These are phyloP conservation scores for Dynastes maya DNA, from an alignment of 2,888 invertebrate species.

Conservation along the genomic window DNA sequence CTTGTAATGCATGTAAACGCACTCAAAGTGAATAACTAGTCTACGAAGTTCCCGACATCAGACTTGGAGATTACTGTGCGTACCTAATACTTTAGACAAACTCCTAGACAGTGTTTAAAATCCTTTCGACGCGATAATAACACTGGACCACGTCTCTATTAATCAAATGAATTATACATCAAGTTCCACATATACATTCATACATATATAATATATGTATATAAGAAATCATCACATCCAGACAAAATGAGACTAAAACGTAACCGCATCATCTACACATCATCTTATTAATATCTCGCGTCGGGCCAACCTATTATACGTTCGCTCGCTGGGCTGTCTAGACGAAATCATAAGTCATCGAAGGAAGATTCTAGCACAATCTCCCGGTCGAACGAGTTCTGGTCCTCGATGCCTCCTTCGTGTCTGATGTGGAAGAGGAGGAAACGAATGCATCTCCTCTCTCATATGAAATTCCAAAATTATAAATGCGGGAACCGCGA, in stretches of 20 bases:
- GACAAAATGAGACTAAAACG: constrained; percentile 32
- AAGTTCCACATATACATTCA: neutral
- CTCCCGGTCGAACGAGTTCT: constrained; percentile 21
- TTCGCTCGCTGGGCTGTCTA: constrained; percentile 30
- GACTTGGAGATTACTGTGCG: no score
- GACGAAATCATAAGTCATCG: constrained; percentile 41
- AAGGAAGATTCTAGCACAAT: constrained; percentile 32
- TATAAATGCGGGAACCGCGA: constrained; percentile 43
- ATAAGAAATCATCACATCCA: constrained; percentile 32
- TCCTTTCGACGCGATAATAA: neutral
- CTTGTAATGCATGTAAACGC: no score
- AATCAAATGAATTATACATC: neutral
- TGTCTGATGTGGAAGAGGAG: neutral
- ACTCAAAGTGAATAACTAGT: no score
- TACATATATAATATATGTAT: neutral
- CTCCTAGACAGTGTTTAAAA: no score
- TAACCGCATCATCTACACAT: constrained; percentile 16
- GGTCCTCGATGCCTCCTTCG: constrained; percentile 5
- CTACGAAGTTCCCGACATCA: no score
- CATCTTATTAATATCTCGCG: constrained; percentile 42
- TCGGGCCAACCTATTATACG: constrained; percentile 29
- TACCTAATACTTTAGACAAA: no score
- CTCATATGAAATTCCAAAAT: constrained; percentile 23
- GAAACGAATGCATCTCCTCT: constrained; percentile 7
- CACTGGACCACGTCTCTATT: neutral